Conservation (phyloP, 2,888 invertebrate genomes). For the Cenopis cana region DNA sequence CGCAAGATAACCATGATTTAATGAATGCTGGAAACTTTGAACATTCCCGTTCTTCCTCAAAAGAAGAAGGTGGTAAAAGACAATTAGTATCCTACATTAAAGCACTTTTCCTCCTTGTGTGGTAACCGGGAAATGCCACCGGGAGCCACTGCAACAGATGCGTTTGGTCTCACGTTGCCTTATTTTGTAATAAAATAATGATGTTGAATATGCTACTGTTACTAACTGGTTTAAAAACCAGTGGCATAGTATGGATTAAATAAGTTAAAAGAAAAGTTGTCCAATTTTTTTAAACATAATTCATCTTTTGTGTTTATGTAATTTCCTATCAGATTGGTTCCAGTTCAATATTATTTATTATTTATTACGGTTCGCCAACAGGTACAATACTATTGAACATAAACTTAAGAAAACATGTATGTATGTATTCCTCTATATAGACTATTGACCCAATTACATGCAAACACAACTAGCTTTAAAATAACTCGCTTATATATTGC, state of each 20-base stretch:
- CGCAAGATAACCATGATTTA: conserved; percentile 72
- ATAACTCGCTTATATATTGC: no score
- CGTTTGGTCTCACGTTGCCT: background rate
- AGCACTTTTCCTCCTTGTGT: conserved; percentile 24
- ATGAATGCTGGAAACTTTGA: conserved; percentile 55
- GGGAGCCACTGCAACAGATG: conserved; percentile 48
- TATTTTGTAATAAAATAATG: background rate
- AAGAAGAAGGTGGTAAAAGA: conserved; percentile 1
- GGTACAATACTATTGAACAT: no score
- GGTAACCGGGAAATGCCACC: conserved; percentile 60
- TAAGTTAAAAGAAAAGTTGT: no score
- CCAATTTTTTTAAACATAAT: no score
- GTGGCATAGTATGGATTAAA: background rate
- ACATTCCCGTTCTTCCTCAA: conserved; percentile 45
- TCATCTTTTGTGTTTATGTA: no score
- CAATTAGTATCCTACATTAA: background rate
- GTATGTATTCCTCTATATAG: no score
- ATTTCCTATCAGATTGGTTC: no score
- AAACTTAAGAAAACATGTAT: no score
- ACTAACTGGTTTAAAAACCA: background rate
- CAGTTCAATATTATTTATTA: no score
- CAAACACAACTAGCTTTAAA: no score
- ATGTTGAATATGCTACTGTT: background rate
- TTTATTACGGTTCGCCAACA: no score
- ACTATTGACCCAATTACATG: no score